Base-by-base conservation (phyloP, 2,113 vertebrate species). In the Erpornis zantholeuca region DNA sequence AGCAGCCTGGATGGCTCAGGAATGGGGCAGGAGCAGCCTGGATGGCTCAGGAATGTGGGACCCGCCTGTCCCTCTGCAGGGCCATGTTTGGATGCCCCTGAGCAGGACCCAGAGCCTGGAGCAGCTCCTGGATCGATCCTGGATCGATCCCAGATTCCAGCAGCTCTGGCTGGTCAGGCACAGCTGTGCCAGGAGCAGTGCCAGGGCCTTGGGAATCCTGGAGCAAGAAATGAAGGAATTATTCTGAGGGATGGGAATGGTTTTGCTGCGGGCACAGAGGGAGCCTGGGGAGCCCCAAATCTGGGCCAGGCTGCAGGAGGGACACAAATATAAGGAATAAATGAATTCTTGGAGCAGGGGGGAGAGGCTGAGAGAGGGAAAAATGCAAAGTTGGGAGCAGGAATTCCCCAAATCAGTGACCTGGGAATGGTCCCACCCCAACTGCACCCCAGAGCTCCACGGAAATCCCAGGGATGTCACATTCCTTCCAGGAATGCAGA, bases 201-300 rank as follows among this genome's bases (percentile, higher is more conserved):
- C 45, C 0, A 3, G 29, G 53, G 29, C 23, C 63, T 47, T 53
- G 14, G 50, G 31, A 38, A 77, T 44, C 21, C 35, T 1, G 0
- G 49, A 60, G 72, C 35, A 72, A 38, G 49, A 56, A 49, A 56
- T 15, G 45, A 8, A 60, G 59, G 29, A 59, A 59, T 50, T 4
- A 42, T 42, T 42, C 40, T 12, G 12, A 42, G 40, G 11, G 40
- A 13, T 12, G 11, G 40, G 40, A 42, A 42, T 6, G 40, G 40
- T 42, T 42, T 45, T 49, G 53, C 28, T 87, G 82, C 28, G 57
- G 68, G 47, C 69, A 69, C 69, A 57, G 82, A 38, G 47, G 4
- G 63, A 66, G 25, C 63, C 64, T 24, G 82, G 27, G 42, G 77
- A 69, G 42, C 42, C 49, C 64, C 56, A 86, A 21, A 52, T 16